phyloP scores from a whole-genome alignment of 2,797 vertebrate genomes.

The Cryptoblepharus egeriae region DNA sequence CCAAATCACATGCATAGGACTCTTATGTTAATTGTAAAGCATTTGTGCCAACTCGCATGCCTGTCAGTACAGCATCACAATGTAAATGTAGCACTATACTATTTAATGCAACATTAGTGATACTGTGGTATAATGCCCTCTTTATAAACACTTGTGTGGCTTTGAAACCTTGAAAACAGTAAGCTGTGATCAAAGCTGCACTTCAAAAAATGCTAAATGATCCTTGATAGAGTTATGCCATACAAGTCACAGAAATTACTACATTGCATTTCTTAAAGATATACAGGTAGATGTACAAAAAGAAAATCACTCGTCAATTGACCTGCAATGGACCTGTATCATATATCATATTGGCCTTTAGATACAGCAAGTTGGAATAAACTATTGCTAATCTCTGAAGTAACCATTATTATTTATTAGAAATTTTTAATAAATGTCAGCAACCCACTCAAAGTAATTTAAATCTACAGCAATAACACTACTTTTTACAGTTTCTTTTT shows the following conservation, averaged over 20 bases:
- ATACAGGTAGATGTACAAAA: background rate
- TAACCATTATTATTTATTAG: background rate
- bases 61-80: background rate
- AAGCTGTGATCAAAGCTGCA: background rate
- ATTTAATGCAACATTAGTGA: background rate
- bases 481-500: background rate
- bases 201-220: background rate
- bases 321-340: background rate
- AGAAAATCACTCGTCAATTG: background rate
- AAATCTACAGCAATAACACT: conserved; percentile 3
- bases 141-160: background rate
- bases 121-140: background rate
- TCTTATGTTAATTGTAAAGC: background rate
- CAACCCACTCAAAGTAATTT: background rate
- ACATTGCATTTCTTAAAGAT: background rate
- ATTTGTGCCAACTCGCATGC: background rate
- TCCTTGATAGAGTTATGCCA: background rate
- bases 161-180: background rate
- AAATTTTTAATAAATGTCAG: background rate
- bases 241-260: background rate
- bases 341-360: background rate
- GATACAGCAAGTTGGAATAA: background rate
- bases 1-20: background rate
- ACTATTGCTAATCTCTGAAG: background rate
- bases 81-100: background rate